Conservation (phyloP, 2,113 vertebrate species). For the Anguilla japonica region DNA sequence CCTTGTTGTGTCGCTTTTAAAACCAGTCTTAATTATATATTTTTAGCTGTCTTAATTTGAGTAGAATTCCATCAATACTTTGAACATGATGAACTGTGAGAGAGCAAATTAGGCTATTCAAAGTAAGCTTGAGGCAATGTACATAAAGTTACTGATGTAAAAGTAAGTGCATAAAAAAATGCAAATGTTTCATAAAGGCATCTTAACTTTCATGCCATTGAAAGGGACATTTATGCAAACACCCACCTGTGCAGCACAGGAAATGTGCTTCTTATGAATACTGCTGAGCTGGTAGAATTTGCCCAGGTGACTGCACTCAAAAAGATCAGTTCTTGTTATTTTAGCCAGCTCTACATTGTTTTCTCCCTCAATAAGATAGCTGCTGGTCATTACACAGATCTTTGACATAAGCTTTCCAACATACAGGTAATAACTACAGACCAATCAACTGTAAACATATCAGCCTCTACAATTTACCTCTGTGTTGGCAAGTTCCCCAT, state of each 20-base stretch:
- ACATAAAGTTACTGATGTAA: too few relatives aligned
- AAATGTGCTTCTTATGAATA: not conserved
- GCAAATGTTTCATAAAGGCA: not conserved
- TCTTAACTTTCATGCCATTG: not conserved
- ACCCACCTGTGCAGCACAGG: not conserved
- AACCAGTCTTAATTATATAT: too few relatives aligned
- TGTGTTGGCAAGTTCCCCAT: not conserved
- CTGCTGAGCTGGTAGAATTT: not conserved
- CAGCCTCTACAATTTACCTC: not conserved
- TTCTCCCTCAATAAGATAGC: not conserved
- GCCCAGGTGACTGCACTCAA: not conserved
- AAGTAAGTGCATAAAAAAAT: too few relatives aligned
- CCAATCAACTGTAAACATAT: not conserved
- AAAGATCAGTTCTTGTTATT: not conserved
- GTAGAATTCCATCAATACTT: too few relatives aligned
- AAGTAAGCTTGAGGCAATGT: too few relatives aligned
- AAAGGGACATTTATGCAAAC: not conserved
- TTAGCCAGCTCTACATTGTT: not conserved
- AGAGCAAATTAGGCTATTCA: too few relatives aligned
- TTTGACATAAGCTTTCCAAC: not conserved
- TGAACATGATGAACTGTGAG: too few relatives aligned
- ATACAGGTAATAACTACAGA: not conserved
- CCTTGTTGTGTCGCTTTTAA: too few relatives aligned
- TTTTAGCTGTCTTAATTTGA: too few relatives aligned
- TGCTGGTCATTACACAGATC: not conserved